These are phyloP conservation scores for Cnemophilus loriae DNA, from an alignment of 2,113 vertebrate species.

Conservation along the genomic window DNA sequence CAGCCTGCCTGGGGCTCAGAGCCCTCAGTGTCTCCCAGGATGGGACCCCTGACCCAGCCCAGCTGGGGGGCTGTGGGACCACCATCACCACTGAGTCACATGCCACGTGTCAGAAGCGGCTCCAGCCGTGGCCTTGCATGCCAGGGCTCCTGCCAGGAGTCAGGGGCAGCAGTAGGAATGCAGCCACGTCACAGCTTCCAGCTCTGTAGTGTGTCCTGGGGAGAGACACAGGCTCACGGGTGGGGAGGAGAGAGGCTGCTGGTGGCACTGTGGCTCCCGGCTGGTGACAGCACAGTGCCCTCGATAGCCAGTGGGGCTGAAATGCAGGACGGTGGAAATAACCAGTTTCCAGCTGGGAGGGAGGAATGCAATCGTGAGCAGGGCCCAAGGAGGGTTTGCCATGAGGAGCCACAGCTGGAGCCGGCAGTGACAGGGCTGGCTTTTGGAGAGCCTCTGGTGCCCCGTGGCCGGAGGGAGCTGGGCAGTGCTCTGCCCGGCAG, in stretches of 20 bases:
- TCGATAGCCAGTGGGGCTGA: background rate
- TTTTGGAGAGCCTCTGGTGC: background rate
- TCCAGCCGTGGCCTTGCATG: background rate
- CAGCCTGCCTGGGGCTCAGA: background rate
- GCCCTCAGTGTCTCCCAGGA: accelerated
- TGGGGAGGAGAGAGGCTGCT: background rate
- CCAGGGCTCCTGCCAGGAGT: background rate
- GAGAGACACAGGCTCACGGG: background rate
- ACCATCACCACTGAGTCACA: accelerated
- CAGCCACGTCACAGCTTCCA: background rate
- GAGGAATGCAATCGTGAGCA: background rate
- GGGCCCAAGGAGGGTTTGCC: background rate
- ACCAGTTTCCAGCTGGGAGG: background rate
- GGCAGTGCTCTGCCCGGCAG: background rate
- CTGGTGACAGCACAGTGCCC: background rate
- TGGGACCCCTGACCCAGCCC: background rate
- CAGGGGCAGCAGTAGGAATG: background rate
- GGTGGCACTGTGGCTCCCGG: accelerated
- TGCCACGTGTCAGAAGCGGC: accelerated
- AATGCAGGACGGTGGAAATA: background rate
- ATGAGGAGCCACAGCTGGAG: background rate
- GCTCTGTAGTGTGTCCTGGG: background rate
- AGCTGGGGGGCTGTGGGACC: background rate
- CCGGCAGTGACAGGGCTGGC: background rate
- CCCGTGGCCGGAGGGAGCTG: accelerated